Conservation (phyloP, 1,140 invertebrate species). For the Colletes latitarsis region DNA sequence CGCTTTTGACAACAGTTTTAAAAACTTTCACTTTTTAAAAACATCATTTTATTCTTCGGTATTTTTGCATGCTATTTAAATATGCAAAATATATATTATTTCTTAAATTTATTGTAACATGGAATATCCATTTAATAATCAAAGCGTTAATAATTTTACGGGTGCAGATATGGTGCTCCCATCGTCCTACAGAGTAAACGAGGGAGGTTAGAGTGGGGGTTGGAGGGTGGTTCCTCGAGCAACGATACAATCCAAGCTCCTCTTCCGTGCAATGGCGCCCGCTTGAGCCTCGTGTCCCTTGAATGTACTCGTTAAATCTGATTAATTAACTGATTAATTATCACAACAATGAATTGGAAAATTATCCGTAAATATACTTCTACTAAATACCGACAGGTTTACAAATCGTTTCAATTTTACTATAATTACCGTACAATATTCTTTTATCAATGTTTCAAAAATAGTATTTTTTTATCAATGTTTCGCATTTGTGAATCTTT, state of each 20-base stretch:
- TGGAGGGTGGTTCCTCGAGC: conserved; percentile 50
- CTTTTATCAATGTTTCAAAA: background rate
- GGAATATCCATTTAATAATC: background rate
- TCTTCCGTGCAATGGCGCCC: conserved; percentile 56
- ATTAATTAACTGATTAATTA: conserved; percentile 3
- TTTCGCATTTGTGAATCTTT: no score
- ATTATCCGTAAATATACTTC: background rate
- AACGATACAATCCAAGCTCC: conserved; percentile 51
- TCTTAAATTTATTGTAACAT: background rate
- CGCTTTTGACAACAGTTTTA: no score
- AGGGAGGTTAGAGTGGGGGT: conserved; percentile 54
- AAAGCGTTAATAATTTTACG: background rate
- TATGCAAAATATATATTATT: background rate
- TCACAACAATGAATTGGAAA: background rate
- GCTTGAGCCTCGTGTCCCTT: conserved; percentile 7
- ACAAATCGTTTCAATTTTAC: background rate
- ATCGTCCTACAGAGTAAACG: conserved; percentile 27
- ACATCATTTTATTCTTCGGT: no score
- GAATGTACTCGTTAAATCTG: conserved; percentile 30
- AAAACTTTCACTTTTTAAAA: no score
- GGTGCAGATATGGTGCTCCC: conserved; percentile 16
- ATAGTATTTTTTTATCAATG: no score
- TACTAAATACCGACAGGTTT: background rate
- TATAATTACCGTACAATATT: background rate
- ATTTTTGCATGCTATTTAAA: background rate